Percentiles rank a stretch among this genome's conserved stretches.
Conservation (phyloP, 2,888 invertebrate genomes). For the Leucoptera coffeella region DNA sequence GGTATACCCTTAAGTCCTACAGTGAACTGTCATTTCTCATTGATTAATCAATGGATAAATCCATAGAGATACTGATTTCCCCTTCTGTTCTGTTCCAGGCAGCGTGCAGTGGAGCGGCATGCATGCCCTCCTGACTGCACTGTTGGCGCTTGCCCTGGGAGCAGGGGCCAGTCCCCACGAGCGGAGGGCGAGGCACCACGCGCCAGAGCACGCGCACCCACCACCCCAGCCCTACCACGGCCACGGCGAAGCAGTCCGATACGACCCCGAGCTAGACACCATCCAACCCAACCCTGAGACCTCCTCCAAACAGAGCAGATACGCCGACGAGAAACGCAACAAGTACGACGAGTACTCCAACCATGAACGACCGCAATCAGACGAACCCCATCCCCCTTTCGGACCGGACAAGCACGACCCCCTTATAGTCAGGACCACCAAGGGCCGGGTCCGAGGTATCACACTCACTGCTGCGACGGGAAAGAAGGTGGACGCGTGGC, state of each 20-base stretch:
- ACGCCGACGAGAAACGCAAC: constrained; percentile 10
- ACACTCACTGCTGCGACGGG: constrained; percentile 70
- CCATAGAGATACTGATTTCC: too few relatives aligned
- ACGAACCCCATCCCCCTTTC: constrained; percentile 36
- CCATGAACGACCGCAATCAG: constrained; percentile 34
- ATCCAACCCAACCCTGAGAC: constrained; percentile 38
- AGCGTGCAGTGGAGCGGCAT: constrained; percentile 38
- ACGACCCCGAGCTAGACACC: constrained; percentile 48
- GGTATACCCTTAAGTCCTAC: too few relatives aligned
- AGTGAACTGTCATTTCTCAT: too few relatives aligned
- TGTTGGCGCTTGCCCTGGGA: constrained; percentile 42
- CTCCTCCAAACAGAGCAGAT: constrained; percentile 30
- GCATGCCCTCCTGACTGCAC: constrained; percentile 44
- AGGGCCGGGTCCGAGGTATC: constrained; percentile 71
- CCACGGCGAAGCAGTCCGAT: constrained; percentile 49
- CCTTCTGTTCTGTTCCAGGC: constrained; percentile 26
- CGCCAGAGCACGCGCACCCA: constrained; percentile 31
- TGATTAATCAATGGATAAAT: too few relatives aligned
- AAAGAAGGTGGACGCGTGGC: constrained; percentile 78
- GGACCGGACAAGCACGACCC: constrained; percentile 59
- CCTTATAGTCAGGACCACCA: constrained; percentile 69
- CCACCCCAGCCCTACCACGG: constrained; percentile 45
- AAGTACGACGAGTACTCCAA: constrained; percentile 28
- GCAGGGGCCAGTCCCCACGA: constrained; percentile 41
- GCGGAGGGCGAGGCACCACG: constrained; percentile 46